Evolutionary conservation across 2,888 invertebrate genomes (phyloP).

Genomic region (Dendrolimus houi): DNA sequence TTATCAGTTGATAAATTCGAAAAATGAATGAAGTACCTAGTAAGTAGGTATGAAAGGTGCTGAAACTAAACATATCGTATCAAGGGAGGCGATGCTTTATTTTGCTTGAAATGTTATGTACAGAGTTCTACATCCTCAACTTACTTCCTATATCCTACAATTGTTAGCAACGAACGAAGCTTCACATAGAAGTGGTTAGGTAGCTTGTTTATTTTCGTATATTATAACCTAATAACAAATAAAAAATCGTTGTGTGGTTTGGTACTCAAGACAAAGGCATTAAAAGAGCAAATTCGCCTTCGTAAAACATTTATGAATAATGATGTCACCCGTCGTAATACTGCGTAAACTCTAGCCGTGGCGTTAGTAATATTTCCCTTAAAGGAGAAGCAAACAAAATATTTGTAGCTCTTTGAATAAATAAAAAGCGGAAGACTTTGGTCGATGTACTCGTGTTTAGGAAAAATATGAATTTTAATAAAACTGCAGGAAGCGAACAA

Average conservation of each 20-base stretch:
- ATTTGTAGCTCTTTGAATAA: slow-evolving; percentile 11
- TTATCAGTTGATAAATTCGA: no score
- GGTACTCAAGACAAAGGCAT: neutral
- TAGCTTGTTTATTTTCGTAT: neutral
- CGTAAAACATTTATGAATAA: slow-evolving; percentile 3
- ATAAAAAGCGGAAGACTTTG: slow-evolving; percentile 31
- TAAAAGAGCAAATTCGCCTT: neutral
- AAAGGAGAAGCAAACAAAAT: slow-evolving; percentile 16
- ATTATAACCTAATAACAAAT: neutral
- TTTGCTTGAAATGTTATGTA: no score
- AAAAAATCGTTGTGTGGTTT: neutral
- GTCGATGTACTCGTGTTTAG: slow-evolving; percentile 28
- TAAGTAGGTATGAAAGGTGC: no score
- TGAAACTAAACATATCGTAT: no score
- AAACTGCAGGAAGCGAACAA: slow-evolving; percentile 58
- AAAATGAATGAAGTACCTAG: no score
- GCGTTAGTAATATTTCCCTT: slow-evolving; percentile 9
- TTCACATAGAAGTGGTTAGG: neutral
- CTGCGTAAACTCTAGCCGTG: slow-evolving; percentile 7
- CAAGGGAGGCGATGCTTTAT: no score
- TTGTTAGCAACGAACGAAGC: no score
- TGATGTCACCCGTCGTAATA: slow-evolving; percentile 13
- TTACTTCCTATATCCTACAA: no score
- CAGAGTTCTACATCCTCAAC: no score
- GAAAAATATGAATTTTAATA: slow-evolving; percentile 50